These are phyloP conservation scores for Spatula clypeata DNA, from an alignment of 2,797 vertebrate species.

Conservation along the genomic window DNA sequence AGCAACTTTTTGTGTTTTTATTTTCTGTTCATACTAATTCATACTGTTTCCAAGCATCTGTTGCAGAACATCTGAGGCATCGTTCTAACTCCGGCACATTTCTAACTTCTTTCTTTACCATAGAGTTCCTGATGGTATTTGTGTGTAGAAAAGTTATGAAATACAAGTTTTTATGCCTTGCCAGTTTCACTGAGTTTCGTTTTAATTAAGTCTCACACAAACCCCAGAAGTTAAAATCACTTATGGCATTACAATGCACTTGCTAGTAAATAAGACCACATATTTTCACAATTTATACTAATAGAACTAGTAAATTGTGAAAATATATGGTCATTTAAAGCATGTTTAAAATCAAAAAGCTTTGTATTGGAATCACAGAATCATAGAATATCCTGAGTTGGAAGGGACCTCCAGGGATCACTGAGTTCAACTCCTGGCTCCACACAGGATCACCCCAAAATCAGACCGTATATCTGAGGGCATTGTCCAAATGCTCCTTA, in stretches of 20 bases:
- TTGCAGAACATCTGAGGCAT: neutral
- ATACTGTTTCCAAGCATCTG: neutral
- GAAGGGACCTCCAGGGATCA: too few relatives aligned
- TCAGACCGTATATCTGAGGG: too few relatives aligned
- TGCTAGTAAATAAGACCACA: fast-evolving
- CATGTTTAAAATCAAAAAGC: neutral
- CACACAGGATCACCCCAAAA: too few relatives aligned
- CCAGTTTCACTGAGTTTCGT: neutral
- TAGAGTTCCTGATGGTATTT: neutral
- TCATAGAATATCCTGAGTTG: too few relatives aligned
- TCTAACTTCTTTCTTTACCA: neutral
- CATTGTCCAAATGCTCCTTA: too few relatives aligned
- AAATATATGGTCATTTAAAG: neutral
- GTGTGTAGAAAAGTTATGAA: neutral
- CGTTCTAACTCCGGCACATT: neutral
- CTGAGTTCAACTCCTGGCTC: too few relatives aligned
- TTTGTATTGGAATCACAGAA: neutral
- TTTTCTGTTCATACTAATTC: neutral
- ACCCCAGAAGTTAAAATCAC: neutral
- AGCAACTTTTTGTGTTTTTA: neutral
- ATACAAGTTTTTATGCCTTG: neutral
- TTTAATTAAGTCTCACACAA: neutral
- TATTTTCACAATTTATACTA: neutral
- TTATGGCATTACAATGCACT: neutral
- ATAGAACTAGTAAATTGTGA: neutral